These are phyloP conservation scores for Scomber japonicus DNA, from an alignment of 2,113 vertebrate genomes.

Conservation along the genomic window DNA sequence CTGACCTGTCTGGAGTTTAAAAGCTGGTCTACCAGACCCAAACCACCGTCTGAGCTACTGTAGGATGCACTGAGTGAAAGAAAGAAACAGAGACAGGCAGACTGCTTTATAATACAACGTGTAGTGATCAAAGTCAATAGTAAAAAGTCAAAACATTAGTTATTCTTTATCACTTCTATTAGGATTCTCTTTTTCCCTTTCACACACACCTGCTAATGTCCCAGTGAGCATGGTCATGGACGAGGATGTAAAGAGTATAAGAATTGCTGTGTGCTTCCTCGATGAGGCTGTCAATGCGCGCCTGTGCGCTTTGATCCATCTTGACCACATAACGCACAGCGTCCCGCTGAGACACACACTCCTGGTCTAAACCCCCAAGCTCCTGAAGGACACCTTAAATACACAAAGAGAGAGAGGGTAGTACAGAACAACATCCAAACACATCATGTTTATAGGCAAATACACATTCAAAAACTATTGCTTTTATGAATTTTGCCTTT, in stretches of 20 bases:
- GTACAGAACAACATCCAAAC: constrained; percentile 12
- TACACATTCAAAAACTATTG: not conserved
- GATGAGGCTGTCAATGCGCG: constrained; percentile 90
- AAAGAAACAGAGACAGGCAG: not conserved
- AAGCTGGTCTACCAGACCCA: constrained; percentile 92
- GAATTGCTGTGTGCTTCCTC: constrained; percentile 92
- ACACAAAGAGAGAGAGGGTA: not conserved
- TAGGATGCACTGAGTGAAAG: constrained; percentile 67
- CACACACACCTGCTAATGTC: constrained; percentile 90
- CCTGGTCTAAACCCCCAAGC: constrained; percentile 91
- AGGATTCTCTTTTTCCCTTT: not conserved
- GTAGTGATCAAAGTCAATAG: not conserved
- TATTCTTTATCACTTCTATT: not conserved
- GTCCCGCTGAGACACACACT: constrained; percentile 85
- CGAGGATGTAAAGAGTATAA: constrained; percentile 94
- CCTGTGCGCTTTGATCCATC: constrained; percentile 89
- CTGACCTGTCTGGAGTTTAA: constrained; percentile 94
- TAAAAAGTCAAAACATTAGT: not conserved
- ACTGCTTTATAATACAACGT: not conserved
- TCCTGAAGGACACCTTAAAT: constrained; percentile 92
- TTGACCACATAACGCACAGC: constrained; percentile 93
- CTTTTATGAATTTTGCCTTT: not conserved
- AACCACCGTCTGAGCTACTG: constrained; percentile 78
- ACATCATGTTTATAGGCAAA: not conserved
- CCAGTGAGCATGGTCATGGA: constrained; percentile 98